Evolutionary conservation across 2,888 invertebrate genomes (phyloP).

Genomic region (Trichopria drosophilae): DNA sequence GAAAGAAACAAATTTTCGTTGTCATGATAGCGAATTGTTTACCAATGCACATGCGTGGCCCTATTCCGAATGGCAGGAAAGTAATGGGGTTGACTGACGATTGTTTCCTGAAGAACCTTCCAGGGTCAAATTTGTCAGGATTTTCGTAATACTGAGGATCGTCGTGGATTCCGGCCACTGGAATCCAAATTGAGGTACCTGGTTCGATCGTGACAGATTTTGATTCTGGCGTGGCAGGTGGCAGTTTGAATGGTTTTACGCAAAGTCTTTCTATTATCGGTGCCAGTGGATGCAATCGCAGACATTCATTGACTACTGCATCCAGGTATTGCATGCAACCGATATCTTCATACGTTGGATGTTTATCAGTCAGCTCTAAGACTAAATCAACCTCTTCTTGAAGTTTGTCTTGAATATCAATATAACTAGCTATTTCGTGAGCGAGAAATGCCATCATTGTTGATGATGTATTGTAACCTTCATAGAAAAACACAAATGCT

Average conservation of each 20-base stretch:
- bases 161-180: conserved; percentile 47
- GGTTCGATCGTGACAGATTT: conserved; percentile 45
- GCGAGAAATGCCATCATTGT: conserved; percentile 39
- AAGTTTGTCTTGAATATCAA: conserved; percentile 57
- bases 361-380: conserved; percentile 44
- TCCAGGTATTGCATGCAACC: conserved; percentile 62
- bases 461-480: conserved; percentile 45
- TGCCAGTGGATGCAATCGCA: conserved; percentile 43
- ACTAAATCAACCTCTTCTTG: conserved; percentile 45
- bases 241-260: conserved; percentile 41
- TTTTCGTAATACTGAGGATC: conserved; percentile 51
- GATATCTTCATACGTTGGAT: conserved; percentile 56
- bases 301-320: conserved; percentile 56
- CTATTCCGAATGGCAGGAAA: conserved; percentile 53
- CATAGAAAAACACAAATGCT: conserved; percentile 51
- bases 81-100: conserved; percentile 27
- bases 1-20: conserved; percentile 35
- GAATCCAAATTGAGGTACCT: conserved; percentile 45
- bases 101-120: conserved; percentile 44
- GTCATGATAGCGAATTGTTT: conserved; percentile 37
- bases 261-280: conserved; percentile 45
- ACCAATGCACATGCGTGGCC: conserved; percentile 53
- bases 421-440: conserved; percentile 49
- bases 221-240: conserved; percentile 42
- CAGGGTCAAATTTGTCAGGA: conserved; percentile 54